phyloP scores from a whole-genome alignment of 2,888 invertebrate genomes.

The Ophion slaviceki region DNA sequence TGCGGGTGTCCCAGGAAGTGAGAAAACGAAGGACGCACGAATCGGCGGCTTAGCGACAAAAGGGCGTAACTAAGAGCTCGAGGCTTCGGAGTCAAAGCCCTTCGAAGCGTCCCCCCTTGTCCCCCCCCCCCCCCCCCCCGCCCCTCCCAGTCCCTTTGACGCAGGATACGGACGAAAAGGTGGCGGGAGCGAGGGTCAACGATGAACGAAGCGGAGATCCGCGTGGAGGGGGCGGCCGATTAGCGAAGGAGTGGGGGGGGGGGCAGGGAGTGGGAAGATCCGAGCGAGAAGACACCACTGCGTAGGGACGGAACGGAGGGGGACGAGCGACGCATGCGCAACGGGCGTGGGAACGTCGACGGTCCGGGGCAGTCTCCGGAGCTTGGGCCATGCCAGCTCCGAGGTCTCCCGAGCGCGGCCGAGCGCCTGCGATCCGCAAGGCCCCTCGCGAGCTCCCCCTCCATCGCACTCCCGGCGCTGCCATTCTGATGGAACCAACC shows the following conservation, averaged over 20 bases:
- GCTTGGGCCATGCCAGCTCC: slow-evolving; percentile 65
- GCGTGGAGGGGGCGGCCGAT: slow-evolving; percentile 55
- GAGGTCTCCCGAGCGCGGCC: slow-evolving; percentile 76
- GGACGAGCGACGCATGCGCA: slow-evolving; percentile 77
- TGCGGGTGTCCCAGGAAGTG: slow-evolving; percentile 37
- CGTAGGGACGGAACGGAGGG: slow-evolving; percentile 47
- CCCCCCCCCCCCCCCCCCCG: neutral
- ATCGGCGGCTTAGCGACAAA: slow-evolving; percentile 8
- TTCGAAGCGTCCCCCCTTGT: neutral
- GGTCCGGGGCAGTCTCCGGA: slow-evolving; percentile 74
- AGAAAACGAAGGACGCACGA: slow-evolving; percentile 24
- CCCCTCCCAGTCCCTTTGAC: neutral
- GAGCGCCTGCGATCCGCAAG: slow-evolving; percentile 71
- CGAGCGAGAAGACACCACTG: slow-evolving; percentile 49
- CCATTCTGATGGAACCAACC: slow-evolving; percentile 39
- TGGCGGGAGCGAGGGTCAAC: slow-evolving; percentile 63
- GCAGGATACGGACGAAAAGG: slow-evolving; percentile 33
- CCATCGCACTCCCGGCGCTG: slow-evolving; percentile 60
- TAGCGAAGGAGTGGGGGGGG: slow-evolving; percentile 52
- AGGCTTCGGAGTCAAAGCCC: neutral
- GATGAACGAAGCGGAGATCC: slow-evolving; percentile 47
- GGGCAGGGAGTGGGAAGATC: slow-evolving; percentile 52
- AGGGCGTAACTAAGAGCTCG: slow-evolving; percentile 59
- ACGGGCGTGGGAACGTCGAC: slow-evolving; percentile 81
- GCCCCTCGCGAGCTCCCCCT: slow-evolving; percentile 69